These are phyloP conservation scores for Xenopus laevis DNA, from an alignment of 2,113 vertebrate species.

Conservation along the genomic window DNA sequence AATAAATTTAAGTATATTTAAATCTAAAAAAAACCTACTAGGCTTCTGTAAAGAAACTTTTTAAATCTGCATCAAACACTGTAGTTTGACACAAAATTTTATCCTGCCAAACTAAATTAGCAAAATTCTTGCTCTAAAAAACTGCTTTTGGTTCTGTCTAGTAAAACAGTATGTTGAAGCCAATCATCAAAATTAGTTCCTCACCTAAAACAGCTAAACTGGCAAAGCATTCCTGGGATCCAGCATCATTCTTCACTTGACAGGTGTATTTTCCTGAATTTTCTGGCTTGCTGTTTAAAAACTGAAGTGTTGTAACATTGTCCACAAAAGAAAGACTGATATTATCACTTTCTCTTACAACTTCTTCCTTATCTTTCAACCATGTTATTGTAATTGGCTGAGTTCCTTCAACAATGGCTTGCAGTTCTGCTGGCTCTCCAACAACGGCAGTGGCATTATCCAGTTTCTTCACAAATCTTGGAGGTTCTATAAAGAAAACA, in stretches of 20 bases:
- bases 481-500: constrained; percentile 75
- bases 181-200: too few relatives aligned
- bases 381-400: constrained; percentile 88
- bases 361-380: constrained; percentile 92
- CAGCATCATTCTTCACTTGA: constrained; percentile 91
- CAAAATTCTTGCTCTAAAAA: too few relatives aligned
- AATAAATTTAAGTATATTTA: too few relatives aligned
- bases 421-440: constrained; percentile 79
- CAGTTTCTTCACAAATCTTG: constrained; percentile 86
- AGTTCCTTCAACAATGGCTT: constrained; percentile 79
- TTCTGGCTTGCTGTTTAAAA: constrained; percentile 75
- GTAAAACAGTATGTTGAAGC: too few relatives aligned
- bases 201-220: constrained; percentile 81
- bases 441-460: constrained; percentile 76
- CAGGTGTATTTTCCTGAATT: constrained; percentile 86
- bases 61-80: too few relatives aligned
- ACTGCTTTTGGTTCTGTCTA: too few relatives aligned
- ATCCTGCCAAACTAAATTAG: too few relatives aligned
- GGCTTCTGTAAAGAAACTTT: too few relatives aligned
- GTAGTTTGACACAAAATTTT: too few relatives aligned
- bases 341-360: constrained; percentile 88
- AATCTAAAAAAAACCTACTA: too few relatives aligned
- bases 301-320: constrained; percentile 73
- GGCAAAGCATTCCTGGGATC: constrained; percentile 82
- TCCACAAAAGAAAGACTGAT: constrained; percentile 85